phyloP scores from a whole-genome alignment of 2,113 vertebrate species.

The Eulemur rufifrons region DNA sequence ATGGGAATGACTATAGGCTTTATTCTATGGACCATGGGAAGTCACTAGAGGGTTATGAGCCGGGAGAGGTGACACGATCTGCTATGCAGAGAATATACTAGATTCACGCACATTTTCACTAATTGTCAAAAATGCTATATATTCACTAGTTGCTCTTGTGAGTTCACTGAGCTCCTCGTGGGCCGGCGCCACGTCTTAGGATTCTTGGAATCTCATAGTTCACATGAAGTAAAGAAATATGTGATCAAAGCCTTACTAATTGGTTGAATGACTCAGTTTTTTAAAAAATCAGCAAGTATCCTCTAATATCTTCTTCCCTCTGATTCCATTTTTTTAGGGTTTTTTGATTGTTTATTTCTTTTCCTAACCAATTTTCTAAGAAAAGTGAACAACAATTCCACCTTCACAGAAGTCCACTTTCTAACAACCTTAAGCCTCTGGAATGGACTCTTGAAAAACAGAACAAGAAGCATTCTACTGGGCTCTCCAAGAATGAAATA shows the following conservation, averaged over 20 bases:
- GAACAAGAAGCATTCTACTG: background rate
- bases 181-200: background rate
- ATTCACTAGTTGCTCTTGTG: background rate
- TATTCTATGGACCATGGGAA: background rate
- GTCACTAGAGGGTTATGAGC: background rate
- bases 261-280: background rate
- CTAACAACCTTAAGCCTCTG: background rate
- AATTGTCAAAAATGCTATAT: background rate
- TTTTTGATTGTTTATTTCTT: background rate
- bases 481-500: background rate
- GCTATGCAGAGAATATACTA: background rate
- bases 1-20: background rate
- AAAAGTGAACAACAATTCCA: background rate
- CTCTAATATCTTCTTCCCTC: background rate
- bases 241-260: background rate
- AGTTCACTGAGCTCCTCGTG: background rate
- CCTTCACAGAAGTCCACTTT: background rate
- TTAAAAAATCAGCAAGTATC: background rate
- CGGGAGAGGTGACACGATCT: background rate
- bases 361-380: background rate
- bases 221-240: background rate
- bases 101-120: background rate
- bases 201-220: background rate
- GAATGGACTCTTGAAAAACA: background rate
- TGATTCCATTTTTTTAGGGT: background rate